Evolutionary conservation across 2,797 vertebrate species (phyloP).

Genomic region (Acestrorhynchus altus): DNA sequence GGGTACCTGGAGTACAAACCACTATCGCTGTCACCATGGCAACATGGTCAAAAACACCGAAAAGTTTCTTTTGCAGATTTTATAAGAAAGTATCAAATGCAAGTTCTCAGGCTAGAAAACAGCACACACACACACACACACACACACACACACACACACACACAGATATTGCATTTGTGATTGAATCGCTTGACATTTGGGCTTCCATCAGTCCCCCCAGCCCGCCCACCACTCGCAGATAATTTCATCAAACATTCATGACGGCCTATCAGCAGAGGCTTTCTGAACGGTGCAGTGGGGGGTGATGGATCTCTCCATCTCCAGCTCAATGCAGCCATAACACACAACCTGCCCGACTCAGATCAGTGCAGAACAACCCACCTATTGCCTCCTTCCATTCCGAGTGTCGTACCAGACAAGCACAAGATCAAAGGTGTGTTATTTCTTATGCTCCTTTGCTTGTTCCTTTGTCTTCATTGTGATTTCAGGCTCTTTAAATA

Average conservation of each 20-base stretch:
- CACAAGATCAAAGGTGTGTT: not conserved
- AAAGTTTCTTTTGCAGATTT: no score
- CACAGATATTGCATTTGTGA: not conserved
- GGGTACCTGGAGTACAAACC: no score
- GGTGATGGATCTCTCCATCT: slow-evolving; percentile 30
- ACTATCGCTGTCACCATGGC: no score
- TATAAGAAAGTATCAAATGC: not conserved
- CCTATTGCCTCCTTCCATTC: not conserved
- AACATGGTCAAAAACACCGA: no score
- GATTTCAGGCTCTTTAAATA: not conserved
- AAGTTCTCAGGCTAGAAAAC: not conserved
- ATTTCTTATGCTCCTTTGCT: not conserved
- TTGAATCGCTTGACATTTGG: slow-evolving; percentile 63
- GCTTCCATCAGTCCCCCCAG: slow-evolving; percentile 46
- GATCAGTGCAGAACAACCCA: not conserved
- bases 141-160: not conserved
- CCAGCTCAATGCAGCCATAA: slow-evolving; percentile 21
- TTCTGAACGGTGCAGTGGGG: slow-evolving; percentile 39
- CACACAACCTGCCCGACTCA: slow-evolving; percentile 1
- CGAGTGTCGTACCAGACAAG: not conserved
- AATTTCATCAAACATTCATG: slow-evolving; percentile 69
- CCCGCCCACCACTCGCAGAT: slow-evolving; percentile 45
- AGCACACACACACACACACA: not conserved
- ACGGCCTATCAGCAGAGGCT: slow-evolving; percentile 53
- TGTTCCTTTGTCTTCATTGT: not conserved